phyloP scores from a whole-genome alignment of 2,797 vertebrate genomes.

The Cephalopachus bancanus region DNA sequence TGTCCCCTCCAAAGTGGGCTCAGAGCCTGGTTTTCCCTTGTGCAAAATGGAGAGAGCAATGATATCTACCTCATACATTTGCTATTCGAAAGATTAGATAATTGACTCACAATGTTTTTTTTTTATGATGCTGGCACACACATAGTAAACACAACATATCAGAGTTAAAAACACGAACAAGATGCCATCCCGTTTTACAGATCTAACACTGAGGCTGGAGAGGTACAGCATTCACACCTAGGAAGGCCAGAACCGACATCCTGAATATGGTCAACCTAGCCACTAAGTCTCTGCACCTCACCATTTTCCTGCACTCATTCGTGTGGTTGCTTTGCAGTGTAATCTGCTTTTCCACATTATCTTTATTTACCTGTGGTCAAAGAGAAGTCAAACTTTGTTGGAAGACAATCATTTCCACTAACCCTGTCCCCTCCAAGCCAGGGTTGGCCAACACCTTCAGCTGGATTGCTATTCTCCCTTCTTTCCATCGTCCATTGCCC shows the following conservation, averaged over 20 bases:
- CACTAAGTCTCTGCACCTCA: background rate
- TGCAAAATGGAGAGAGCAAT: background rate
- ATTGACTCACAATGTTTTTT: background rate
- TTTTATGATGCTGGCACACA: background rate
- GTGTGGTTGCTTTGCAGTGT: background rate
- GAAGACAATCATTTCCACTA: background rate
- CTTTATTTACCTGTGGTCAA: background rate
- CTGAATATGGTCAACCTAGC: background rate
- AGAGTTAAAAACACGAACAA: background rate
- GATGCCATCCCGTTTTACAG: background rate
- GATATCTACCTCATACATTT: background rate
- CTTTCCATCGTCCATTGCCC: background rate
- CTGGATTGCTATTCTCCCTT: background rate
- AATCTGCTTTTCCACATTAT: background rate
- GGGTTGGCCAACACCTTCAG: background rate
- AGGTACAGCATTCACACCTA: background rate
- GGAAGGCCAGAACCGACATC: background rate
- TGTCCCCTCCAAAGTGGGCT: fast-evolving
- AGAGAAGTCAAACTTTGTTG: background rate
- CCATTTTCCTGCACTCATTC: background rate
- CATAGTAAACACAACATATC: background rate
- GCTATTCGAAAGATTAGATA: background rate
- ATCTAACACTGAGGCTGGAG: background rate
- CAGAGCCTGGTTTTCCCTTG: background rate
- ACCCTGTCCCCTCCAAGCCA: background rate